Base-by-base conservation (phyloP, 2,888 invertebrate genomes). In the Nineta flava region DNA sequence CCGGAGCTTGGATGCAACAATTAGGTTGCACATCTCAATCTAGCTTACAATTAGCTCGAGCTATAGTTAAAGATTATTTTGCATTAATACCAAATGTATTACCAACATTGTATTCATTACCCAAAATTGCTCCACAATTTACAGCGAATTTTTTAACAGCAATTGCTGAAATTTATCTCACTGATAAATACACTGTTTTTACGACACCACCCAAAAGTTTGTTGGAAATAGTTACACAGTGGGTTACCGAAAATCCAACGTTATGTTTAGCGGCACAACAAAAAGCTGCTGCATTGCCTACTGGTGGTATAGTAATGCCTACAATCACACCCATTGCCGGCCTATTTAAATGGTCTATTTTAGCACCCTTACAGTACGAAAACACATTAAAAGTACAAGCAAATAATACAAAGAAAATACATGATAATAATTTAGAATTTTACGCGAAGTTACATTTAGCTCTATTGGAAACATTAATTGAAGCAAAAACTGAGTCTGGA, bases 1-100 rank as follows among this genome's bases (percentile, higher is more conserved):
- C 87, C 5, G 90, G 91, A 49, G 83, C 87, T 2, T 88, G 91
- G 87, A 81, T 92, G 70, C 88, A 88, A 65, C 90, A 91, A 61
- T 75, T 87, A 56, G 87, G 88, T 6, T 87, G 87, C 55, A 85
- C 86, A 3, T 87, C 88, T 0, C 57, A 72, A 0, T 79, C 83
- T 50, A 85, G 87, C 26, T 72, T 85, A 21, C 82, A 83, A 60
- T 69, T 92, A 6, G 86, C 85, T 0, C 81, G 83, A 59, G 79
- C 78, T 54, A 69, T 92, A 19, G 82, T 92, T 15, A 76, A 81
- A 53, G 92, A 92, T 65, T 91, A 88, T 63, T 87, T 91, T 60
- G 75, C 79, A 52, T 74, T 88, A 54, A 79, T 86, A 53, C 82
- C 83, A 2, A 79, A 79, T 51, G 79, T 82, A 43, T 77, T 81